Base-by-base conservation (phyloP, 2,113 vertebrate species). In the Mastomys natalensis region DNA sequence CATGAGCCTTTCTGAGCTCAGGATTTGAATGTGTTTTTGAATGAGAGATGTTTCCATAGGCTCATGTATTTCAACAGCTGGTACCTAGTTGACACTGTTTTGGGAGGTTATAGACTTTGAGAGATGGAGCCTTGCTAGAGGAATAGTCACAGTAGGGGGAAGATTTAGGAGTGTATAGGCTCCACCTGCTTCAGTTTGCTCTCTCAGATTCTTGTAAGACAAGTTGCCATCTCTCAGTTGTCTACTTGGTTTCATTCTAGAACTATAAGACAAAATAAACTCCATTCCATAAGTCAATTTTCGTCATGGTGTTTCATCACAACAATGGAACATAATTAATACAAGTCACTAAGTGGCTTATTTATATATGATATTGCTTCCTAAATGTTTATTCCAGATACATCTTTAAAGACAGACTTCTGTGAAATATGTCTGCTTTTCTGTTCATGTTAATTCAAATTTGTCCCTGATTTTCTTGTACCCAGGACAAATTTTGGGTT, bases 361-460 rank as follows among this genome's bases (percentile, higher is more conserved):
- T 73, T 70, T 94, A 82, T 81, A 89, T 77, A 81, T 87, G 34
- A 88, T 76, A 90, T 16, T 92, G 31, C 76, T 77, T 94, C 92
- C 21, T 37, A 97, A 53, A 90, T 77, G 31, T 26, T 55, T 93
- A 60, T 89, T 85, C 34, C 15, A 4, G 45, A 72, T 76, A 88
- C n/a, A 53, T 62, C 22, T 80, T 95, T 82, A 95, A 97, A 76
- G 3, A 29, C 16, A 93, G 26, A 37, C 4, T 76, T 45, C 24
- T 92, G 74, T 95, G 24, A 90, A 95, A 17, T 86, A 45, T 92
- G 19, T 12, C 17, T 51, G 6, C 7, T 64, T 80, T 53, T 24
- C 53, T 31, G 0, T 10, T 22, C 58, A 68, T 82, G 15, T 68
- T 87, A 58, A 70, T 91, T 90, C 72, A 26, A 55, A 84, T 66